Evolutionary conservation across 2,797 vertebrate species (phyloP).

Genomic region (Labroides dimidiatus): DNA sequence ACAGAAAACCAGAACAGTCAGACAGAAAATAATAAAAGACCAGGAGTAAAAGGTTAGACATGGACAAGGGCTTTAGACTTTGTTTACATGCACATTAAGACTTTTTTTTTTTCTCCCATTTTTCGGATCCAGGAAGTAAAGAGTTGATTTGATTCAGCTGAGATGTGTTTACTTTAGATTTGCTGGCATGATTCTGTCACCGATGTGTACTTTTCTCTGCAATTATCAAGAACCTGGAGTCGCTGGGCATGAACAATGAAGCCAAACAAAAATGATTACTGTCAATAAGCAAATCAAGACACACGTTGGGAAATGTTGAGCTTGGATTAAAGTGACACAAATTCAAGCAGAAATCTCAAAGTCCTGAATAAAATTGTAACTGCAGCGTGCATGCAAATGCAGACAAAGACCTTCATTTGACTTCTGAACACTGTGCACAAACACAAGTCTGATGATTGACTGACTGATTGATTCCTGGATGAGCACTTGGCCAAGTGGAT

Average conservation of each 20-base stretch:
- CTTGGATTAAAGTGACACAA: slow-evolving; percentile 32
- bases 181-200: slow-evolving; percentile 6
- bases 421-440: slow-evolving; percentile 38
- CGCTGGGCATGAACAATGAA: slow-evolving; percentile 34
- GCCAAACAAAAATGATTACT: slow-evolving; percentile 32
- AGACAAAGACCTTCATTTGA: slow-evolving; percentile 43
- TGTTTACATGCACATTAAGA: slow-evolving; percentile 47
- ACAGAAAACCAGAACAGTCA: slow-evolving; percentile 46
- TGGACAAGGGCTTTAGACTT: slow-evolving; percentile 32
- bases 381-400: slow-evolving; percentile 47
- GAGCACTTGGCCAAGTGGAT: slow-evolving; percentile 50
- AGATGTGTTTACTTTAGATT: slow-evolving; percentile 9
- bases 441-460: slow-evolving; percentile 44
- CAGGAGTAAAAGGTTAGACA: slow-evolving; percentile 34
- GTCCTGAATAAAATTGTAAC: slow-evolving; percentile 1
- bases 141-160: slow-evolving; percentile 1
- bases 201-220: slow-evolving; percentile 23
- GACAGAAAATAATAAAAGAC: slow-evolving; percentile 39
- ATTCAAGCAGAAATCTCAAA: slow-evolving; percentile 5
- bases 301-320: slow-evolving; percentile 4
- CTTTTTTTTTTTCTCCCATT: slow-evolving; percentile 8
- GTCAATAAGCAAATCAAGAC: slow-evolving; percentile 38
- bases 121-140: slow-evolving; percentile 9
- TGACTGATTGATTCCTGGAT: slow-evolving; percentile 34
- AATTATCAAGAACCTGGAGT: slow-evolving; percentile 15